A percentile compares a stretch with the other conserved stretches of the same genome.
phyloP scores from a whole-genome alignment of 2,113 vertebrate genomes.

The Microtus richardsoni region DNA sequence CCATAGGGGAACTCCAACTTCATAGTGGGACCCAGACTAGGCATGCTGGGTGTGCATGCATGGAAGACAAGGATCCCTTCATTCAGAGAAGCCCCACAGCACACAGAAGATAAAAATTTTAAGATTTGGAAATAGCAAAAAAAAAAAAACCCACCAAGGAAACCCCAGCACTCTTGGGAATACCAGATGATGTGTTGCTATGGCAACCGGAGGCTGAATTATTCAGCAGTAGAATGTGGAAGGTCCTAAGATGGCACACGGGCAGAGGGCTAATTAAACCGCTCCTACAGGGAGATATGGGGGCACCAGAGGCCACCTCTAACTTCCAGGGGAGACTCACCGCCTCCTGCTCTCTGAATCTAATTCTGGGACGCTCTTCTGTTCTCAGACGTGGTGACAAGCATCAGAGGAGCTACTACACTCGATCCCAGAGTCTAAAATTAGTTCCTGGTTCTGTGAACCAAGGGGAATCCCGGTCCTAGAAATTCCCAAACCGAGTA shows the following conservation, averaged over 20 bases:
- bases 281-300: not conserved
- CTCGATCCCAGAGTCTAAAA: not conserved
- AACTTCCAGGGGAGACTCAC: fast-evolving
- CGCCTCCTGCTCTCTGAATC: not conserved
- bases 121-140: not conserved
- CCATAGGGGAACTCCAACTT: not conserved
- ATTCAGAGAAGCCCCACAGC: not conserved
- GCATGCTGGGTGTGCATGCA: not conserved
- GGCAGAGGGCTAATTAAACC: slow-evolving; percentile 50
- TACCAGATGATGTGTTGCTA: slow-evolving; percentile 62
- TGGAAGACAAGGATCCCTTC: not conserved
- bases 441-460: not conserved
- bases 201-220: slow-evolving; percentile 77
- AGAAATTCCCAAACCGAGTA: not conserved
- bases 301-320: not conserved
- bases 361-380: not conserved
- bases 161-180: slow-evolving; percentile 44
- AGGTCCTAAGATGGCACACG: slow-evolving; percentile 17
- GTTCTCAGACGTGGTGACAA: not conserved
- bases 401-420: fast-evolving
- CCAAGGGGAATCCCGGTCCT: fast-evolving
- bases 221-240: slow-evolving; percentile 1
- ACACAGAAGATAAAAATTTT: not conserved
- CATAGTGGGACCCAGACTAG: fast-evolving
- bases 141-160: not conserved